Conservation (phyloP, 2,113 vertebrate genomes). For the Mormoops blainvillei region DNA sequence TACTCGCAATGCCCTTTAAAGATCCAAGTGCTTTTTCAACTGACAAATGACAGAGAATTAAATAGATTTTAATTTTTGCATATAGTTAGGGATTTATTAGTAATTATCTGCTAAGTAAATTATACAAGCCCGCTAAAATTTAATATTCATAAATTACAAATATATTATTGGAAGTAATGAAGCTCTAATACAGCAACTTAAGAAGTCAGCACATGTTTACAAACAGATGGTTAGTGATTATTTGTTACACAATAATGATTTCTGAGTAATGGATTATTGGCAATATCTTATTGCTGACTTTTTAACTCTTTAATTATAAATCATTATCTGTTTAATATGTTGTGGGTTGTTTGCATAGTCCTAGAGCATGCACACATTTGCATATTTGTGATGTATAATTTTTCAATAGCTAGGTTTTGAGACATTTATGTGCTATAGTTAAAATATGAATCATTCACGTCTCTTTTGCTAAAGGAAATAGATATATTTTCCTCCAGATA, state of each 20-base stretch:
- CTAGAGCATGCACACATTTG: neutral
- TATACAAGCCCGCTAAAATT: neutral
- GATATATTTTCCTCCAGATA: neutral
- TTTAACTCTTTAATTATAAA: constrained; percentile 20
- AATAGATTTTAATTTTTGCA: neutral
- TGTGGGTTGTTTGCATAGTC: neutral
- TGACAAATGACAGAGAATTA: neutral
- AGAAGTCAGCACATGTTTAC: neutral
- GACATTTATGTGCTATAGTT: constrained; percentile 31
- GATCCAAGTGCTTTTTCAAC: neutral
- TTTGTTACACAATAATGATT: neutral
- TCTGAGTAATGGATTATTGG: neutral
- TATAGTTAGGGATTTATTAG: neutral
- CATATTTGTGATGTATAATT: constrained; percentile 50
- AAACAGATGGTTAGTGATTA: neutral
- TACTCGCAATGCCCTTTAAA: neutral
- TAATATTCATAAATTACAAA: neutral
- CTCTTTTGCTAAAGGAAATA: neutral
- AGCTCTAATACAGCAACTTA: neutral
- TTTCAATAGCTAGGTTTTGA: neutral
- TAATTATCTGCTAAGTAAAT: neutral
- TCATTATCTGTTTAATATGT: neutral
- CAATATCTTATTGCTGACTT: neutral
- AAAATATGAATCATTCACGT: constrained; percentile 11
- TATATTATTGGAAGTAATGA: neutral